Evolutionary conservation across 2,888 invertebrate species (phyloP), one percentile per base, ranked within the genome.

Genomic region (Azorinus chamasolen): DNA sequence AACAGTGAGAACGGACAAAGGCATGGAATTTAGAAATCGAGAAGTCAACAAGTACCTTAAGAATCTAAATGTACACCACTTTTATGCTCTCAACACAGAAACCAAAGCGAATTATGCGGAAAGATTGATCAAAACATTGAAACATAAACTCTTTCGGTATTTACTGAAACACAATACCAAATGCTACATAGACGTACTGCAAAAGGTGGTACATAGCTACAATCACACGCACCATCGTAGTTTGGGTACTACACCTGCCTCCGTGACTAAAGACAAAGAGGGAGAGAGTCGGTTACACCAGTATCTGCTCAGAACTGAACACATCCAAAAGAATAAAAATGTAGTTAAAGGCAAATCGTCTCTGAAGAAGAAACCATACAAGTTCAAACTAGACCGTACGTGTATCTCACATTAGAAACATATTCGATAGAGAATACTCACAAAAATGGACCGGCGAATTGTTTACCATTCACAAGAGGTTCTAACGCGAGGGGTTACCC

Each of bases 391-490:
- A 24, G 74, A 74, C 22, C 1, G 73, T 78, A 5, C 45, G 73
- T 1, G 6, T 72, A 3, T 61, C 61, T 8, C 70, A 73, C 66
- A 39, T 78, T 12, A 39, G 66, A 25, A 24, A 37, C 22, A 43
- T 73, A 16, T 78, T 73, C 54, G 73, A 78, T n/a, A 48, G 70
- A 37, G 66, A 79, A 72, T 71, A 79, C 37, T 75, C 66, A 14
- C 75, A 75, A 61, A 75, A 79, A 41, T 79, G 75, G 79, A 71
- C 71, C 1, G 80, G 72, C 0, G 69, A 79, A 39, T 43, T 76
- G 5, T 80, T 76, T 57, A 76, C 61, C 48, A 45, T 80, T 3
- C n/a, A 70, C 14, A 22, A 14, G 5, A 57, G 62, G 10, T 65
- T 59, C 39, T 65, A 27, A 57, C 25, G 76, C 65, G 53, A 76